Conservation (phyloP, 2,797 vertebrate species). For the Odontamblyopus lacepedii region DNA sequence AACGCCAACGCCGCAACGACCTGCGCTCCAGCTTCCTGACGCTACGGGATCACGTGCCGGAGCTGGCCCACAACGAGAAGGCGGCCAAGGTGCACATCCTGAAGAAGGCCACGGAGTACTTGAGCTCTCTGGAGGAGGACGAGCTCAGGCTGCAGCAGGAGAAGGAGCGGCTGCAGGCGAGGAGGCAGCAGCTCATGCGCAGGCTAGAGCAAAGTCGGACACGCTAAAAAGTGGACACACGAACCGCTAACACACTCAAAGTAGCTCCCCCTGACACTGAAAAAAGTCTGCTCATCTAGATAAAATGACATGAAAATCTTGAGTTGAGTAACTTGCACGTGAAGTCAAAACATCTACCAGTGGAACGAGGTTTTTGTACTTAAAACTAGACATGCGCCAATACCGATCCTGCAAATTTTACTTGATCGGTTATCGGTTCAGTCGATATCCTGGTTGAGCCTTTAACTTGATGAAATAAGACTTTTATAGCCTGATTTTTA, state of each 20-base stretch:
- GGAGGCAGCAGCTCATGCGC: slow-evolving; percentile 89
- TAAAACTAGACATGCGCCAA: too few species aligned
- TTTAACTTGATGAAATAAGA: too few species aligned
- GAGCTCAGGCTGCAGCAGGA: slow-evolving; percentile 89
- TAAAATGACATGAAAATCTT: too few species aligned
- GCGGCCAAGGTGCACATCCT: slow-evolving; percentile 98
- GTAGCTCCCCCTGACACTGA: background rate
- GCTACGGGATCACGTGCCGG: slow-evolving; percentile 94
- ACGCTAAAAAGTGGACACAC: slow-evolving; percentile 78
- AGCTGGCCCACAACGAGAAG: slow-evolving; percentile 94
- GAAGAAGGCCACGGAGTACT: slow-evolving; percentile 95
- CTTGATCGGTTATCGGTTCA: too few species aligned
- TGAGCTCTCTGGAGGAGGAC: slow-evolving; percentile 88
- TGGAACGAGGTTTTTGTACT: too few species aligned
- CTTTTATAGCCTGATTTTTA: too few species aligned
- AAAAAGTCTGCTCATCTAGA: too few species aligned
- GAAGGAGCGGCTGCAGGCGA: slow-evolving; percentile 88
- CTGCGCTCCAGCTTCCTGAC: slow-evolving; percentile 96
- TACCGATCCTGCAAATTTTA: too few species aligned
- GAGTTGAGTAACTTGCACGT: too few species aligned
- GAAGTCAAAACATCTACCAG: too few species aligned
- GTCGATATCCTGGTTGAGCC: too few species aligned
- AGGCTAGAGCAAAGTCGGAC: slow-evolving; percentile 90
- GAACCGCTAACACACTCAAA: slow-evolving; percentile 62
- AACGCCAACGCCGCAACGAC: slow-evolving; percentile 96